Conservation (phyloP, 2,797 vertebrate species). For the Parotocinclus haroldoi region DNA sequence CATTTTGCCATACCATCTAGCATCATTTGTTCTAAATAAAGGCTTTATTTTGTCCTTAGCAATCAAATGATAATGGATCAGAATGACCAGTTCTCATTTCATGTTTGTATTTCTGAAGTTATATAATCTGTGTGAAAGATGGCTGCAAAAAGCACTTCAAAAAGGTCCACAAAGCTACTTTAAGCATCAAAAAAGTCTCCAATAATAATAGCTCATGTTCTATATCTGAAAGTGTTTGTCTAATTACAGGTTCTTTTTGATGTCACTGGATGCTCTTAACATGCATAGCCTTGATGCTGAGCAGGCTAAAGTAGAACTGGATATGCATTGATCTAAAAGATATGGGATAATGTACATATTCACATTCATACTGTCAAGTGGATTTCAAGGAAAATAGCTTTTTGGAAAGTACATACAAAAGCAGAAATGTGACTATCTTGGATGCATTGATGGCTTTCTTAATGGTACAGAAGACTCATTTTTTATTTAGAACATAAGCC, state of each 20-base stretch:
- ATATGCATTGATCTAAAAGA: not conserved
- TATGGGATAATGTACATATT: too few relatives aligned
- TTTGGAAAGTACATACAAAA: too few relatives aligned
- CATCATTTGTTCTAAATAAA: slow-evolving; percentile 24
- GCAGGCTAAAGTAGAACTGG: not conserved
- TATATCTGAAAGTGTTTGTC: slow-evolving; percentile 11
- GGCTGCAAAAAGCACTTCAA: slow-evolving; percentile 32
- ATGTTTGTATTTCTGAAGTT: slow-evolving; percentile 16
- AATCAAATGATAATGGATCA: slow-evolving; percentile 34
- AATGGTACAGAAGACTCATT: too few relatives aligned
- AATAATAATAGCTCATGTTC: slow-evolving; percentile 32
- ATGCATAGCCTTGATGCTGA: slow-evolving; percentile 1
- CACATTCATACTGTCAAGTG: not conserved
- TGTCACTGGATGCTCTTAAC: slow-evolving; percentile 17
- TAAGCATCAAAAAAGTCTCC: not conserved
- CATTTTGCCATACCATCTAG: slow-evolving; percentile 18
- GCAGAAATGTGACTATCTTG: too few relatives aligned
- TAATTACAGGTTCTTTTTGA: slow-evolving; percentile 29
- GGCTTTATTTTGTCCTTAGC: slow-evolving; percentile 16
- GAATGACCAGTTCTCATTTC: slow-evolving; percentile 27
- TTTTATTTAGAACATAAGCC: too few relatives aligned
- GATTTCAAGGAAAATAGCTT: too few relatives aligned
- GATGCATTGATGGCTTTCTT: too few relatives aligned
- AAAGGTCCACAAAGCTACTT: slow-evolving; percentile 8
- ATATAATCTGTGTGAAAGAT: slow-evolving; percentile 29